These are phyloP conservation scores for Henicopernis longicauda DNA, from an alignment of 2,113 vertebrate species.

Conservation along the genomic window DNA sequence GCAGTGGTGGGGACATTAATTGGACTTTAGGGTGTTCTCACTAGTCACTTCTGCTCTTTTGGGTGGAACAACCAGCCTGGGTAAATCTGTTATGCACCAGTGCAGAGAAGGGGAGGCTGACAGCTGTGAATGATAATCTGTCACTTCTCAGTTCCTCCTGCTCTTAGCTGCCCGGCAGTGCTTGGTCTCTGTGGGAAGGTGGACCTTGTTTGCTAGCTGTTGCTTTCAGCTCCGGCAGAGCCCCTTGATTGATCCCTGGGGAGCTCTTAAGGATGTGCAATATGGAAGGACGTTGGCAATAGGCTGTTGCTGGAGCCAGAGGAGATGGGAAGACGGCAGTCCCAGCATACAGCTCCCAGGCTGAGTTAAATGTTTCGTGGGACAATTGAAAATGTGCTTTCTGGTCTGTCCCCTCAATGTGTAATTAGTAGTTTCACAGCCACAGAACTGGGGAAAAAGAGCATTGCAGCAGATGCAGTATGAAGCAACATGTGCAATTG, in stretches of 20 bases:
- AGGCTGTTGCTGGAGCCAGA: not conserved
- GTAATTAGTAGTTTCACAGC: too few species aligned
- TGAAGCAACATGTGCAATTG: rapidly evolving
- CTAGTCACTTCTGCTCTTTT: not conserved
- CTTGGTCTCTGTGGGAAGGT: rapidly evolving
- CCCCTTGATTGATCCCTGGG: not conserved
- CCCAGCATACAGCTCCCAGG: not conserved
- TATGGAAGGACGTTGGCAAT: not conserved
- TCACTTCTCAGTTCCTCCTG: not conserved
- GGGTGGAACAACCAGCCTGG: not conserved
- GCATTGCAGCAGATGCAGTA: not conserved
- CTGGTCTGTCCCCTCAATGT: not conserved
- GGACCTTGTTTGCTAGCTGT: not conserved
- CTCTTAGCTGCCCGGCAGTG: not conserved
- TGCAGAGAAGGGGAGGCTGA: not conserved
- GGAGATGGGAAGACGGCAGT: not conserved
- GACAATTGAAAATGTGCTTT: not conserved
- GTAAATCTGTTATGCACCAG: not conserved
- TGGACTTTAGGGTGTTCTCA: not conserved
- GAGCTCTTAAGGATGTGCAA: not conserved
- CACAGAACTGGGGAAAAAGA: not conserved
- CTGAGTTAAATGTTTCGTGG: not conserved
- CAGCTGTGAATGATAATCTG: not conserved
- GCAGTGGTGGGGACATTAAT: not conserved
- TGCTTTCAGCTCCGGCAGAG: not conserved